These are phyloP conservation scores for Molanna angustata DNA, from an alignment of 2,888 invertebrate species.

Conservation along the genomic window DNA sequence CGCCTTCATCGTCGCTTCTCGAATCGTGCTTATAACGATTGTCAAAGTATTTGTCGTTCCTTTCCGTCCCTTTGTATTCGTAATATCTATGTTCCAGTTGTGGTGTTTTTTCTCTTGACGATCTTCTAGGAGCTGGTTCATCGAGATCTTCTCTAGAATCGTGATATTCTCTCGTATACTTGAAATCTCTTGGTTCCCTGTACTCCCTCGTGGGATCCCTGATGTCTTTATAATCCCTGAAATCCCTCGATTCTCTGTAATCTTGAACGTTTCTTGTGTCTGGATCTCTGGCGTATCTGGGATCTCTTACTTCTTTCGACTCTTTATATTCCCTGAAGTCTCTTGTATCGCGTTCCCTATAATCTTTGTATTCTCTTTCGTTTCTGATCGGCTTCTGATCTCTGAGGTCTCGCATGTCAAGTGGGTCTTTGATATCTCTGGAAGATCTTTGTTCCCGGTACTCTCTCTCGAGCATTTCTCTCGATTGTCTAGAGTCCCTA, in stretches of 20 bases:
- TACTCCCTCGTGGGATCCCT: constrained; percentile 22
- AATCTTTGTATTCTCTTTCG: constrained; percentile 23
- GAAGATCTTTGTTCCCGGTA: constrained; percentile 20
- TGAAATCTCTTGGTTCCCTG: constrained; percentile 26
- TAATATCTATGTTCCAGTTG: constrained; percentile 29
- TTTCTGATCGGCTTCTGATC: constrained; percentile 21
- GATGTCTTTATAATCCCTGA: constrained; percentile 16
- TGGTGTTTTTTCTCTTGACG: constrained; percentile 29
- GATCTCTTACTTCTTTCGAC: constrained; percentile 18
- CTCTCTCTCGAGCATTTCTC: constrained; percentile 18
- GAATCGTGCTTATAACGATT: constrained; percentile 37
- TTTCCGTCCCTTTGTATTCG: constrained; percentile 34
- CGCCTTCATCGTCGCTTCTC: constrained; percentile 32
- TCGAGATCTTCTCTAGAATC: constrained; percentile 16
- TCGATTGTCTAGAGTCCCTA: constrained; percentile 20
- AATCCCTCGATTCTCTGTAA: constrained; percentile 20
- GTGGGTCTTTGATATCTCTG: constrained; percentile 24
- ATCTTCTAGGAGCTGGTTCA: constrained; percentile 11
- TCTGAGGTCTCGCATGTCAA: constrained; percentile 24
- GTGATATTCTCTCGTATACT: constrained; percentile 26
- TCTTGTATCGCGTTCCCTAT: constrained; percentile 19
- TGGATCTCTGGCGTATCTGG: constrained; percentile 17
- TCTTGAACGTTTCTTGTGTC: constrained; percentile 15
- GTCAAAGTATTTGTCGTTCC: constrained; percentile 32
- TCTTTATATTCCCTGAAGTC: constrained; percentile 17